A percentile compares a stretch with the other conserved stretches of the same genome.
phyloP scores from a whole-genome alignment of 2,797 vertebrate species.

The Eptatretus atami region DNA sequence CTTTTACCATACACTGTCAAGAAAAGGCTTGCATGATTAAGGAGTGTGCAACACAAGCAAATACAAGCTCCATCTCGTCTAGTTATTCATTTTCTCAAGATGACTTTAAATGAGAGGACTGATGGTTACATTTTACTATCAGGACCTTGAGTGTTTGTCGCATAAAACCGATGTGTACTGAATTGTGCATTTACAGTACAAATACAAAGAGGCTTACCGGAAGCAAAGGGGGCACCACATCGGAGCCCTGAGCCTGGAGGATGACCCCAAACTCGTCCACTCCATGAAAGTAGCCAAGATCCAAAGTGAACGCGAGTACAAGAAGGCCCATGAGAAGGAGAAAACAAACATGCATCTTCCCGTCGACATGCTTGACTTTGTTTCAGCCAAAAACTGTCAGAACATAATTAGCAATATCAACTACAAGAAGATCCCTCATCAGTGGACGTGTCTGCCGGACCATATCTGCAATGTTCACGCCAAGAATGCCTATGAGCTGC shows the following conservation, averaged over 20 bases:
- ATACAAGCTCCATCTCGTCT: too few species aligned
- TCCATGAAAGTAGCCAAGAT: background rate
- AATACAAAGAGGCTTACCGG: background rate
- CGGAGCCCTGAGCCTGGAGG: conserved; percentile 2
- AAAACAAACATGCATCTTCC: background rate
- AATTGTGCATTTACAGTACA: background rate
- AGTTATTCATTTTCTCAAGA: too few species aligned
- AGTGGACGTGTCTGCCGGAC: background rate
- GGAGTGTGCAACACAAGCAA: too few species aligned
- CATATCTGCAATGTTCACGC: background rate
- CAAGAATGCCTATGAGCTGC: conserved; percentile 1
- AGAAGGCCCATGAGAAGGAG: background rate
- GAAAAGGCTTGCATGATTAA: too few species aligned
- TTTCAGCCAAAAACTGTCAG: background rate
- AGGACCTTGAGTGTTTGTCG: too few species aligned
- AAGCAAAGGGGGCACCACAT: background rate
- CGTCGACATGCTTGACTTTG: background rate
- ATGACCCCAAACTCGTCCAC: conserved; percentile 2
- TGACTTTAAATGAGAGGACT: too few species aligned
- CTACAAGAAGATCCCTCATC: background rate
- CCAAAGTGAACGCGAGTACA: conserved; percentile 2
- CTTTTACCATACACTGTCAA: too few species aligned
- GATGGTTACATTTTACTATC: too few species aligned
- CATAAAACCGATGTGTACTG: too few species aligned
- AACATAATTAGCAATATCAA: background rate